Evolutionary conservation across 2,888 invertebrate species (phyloP).

Genomic region (Diaperis boleti): DNA sequence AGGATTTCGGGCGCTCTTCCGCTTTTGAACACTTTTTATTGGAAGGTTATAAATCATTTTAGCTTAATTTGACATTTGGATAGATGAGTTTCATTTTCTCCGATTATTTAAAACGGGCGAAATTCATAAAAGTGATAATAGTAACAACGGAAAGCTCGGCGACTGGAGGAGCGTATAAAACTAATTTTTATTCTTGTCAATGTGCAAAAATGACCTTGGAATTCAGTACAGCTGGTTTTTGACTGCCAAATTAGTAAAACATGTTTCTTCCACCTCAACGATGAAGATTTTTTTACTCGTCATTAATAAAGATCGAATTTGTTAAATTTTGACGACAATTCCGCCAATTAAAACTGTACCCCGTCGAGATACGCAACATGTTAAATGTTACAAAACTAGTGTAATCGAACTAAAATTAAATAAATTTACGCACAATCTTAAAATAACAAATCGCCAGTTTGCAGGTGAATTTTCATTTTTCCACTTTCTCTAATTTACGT

Average conservation of each 20-base stretch:
- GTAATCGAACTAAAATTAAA: constrained; percentile 15
- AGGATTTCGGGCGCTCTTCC: constrained; percentile 10
- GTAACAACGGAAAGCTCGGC: background rate
- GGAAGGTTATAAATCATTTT: constrained; percentile 26
- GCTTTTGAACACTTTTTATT: constrained; percentile 19
- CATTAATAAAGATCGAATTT: background rate
- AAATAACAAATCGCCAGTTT: constrained; percentile 16
- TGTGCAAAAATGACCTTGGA: constrained; percentile 34
- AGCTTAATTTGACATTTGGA: constrained; percentile 12
- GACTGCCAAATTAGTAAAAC: constrained; percentile 37
- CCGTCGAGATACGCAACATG: no score
- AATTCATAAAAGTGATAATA: background rate
- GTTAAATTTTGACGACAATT: no score
- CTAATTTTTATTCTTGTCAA: constrained; percentile 37
- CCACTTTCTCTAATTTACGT: constrained; percentile 30
- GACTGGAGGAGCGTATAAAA: constrained; percentile 10
- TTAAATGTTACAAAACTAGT: constrained; percentile 18
- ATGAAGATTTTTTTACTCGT: constrained; percentile 4
- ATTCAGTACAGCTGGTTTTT: constrained; percentile 35
- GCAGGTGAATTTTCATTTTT: constrained; percentile 19
- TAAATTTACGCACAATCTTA: constrained; percentile 17
- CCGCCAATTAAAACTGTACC: no score
- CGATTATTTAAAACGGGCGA: background rate
- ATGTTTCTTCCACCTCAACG: constrained; percentile 26
- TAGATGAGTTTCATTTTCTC: background rate